These are phyloP conservation scores for Coboldia fuscipes DNA, from an alignment of 1,140 invertebrate genomes.

Conservation along the genomic window DNA sequence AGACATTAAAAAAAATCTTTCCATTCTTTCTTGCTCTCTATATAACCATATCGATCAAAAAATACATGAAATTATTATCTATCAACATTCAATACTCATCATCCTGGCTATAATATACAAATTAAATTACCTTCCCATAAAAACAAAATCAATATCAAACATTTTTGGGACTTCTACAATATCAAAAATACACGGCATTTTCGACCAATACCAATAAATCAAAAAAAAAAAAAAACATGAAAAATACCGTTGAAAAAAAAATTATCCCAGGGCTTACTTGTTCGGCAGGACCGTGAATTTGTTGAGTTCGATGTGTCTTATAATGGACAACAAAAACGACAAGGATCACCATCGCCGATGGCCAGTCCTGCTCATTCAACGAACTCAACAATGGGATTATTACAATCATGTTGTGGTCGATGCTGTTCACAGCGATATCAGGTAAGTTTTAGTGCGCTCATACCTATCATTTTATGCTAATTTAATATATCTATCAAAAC, in stretches of 20 bases:
- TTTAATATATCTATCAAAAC: no score
- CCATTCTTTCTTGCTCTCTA: no score
- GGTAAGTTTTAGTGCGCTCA: no score
- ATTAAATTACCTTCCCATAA: no score
- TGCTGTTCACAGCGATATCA: conserved; percentile 78
- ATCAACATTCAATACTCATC: no score
- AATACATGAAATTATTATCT: no score
- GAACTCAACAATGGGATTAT: conserved; percentile 44
- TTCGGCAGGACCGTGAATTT: conserved; percentile 79
- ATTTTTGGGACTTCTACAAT: neutral
- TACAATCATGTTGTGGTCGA: conserved; percentile 62
- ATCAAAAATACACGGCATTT: neutral
- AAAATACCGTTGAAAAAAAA: no score
- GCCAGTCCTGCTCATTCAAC: conserved; percentile 72
- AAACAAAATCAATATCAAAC: no score
- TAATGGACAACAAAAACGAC: conserved; percentile 78
- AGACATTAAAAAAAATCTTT: no score
- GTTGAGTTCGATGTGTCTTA: conserved; percentile 87
- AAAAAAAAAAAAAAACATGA: conserved; percentile 2
- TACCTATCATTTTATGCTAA: conserved; percentile 6
- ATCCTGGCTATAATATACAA: no score
- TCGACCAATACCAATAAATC: neutral
- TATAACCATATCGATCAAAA: no score
- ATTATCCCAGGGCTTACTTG: neutral
- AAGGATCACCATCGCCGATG: conserved; percentile 62